A percentile compares a stretch with the other conserved stretches of the same genome.
Conservation (phyloP, 2,113 vertebrate species). For the Cygnus atratus region DNA sequence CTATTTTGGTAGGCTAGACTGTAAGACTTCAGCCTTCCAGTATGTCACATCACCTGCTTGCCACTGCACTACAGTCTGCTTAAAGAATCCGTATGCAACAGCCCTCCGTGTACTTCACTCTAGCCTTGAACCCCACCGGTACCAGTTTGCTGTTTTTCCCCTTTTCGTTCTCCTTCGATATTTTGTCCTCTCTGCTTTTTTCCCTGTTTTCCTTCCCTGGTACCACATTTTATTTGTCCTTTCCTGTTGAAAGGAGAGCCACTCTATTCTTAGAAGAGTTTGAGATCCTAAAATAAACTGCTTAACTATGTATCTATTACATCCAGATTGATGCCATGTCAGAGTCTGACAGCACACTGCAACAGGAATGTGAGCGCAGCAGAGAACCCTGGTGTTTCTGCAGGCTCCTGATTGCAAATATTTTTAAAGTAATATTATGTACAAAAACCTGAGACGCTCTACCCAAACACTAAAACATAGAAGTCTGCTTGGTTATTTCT, state of each 20-base stretch:
- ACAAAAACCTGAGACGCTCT: not conserved
- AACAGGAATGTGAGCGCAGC: not conserved
- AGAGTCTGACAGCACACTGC: not conserved
- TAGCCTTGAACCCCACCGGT: not conserved
- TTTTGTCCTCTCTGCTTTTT: not conserved
- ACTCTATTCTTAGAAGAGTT: conserved; percentile 53
- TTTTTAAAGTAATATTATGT: not conserved
- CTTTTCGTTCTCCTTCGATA: not conserved
- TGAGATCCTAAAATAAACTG: conserved; percentile 60
- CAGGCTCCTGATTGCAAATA: not conserved
- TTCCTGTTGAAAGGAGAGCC: conserved; percentile 46
- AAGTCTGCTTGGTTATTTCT: not conserved
- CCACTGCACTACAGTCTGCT: not conserved
- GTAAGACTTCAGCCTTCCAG: not conserved
- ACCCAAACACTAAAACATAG: not conserved
- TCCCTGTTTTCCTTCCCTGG: not conserved
- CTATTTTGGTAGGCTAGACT: conserved; percentile 3
- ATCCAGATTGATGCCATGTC: conserved; percentile 48
- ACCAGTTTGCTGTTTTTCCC: not conserved
- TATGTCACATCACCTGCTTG: not conserved
- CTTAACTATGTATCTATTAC: conserved; percentile 68
- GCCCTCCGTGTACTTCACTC: not conserved
- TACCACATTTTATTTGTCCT: conserved; percentile 40
- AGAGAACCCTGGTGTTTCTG: not conserved
- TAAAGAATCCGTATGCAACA: not conserved